Evolutionary conservation across 2,797 vertebrate genomes (phyloP), one percentile per base, ranked within the genome.

Genomic region (Caiman crocodilus): DNA sequence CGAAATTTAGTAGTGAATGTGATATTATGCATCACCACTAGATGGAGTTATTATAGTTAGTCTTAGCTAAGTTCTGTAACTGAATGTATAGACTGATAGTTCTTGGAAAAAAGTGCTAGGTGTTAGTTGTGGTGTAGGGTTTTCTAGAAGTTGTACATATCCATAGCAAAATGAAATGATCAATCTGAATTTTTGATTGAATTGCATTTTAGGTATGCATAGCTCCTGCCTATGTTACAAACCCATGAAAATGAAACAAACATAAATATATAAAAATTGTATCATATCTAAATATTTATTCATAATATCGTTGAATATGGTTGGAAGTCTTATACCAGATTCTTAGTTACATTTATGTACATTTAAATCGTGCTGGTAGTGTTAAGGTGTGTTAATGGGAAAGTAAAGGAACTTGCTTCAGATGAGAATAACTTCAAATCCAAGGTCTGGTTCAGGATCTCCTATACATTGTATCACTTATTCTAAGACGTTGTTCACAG

Each of bases 391-490:
- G 21, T 82, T 73, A 63, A 90, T 89, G n/a, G 4, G 2, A 0
- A 2, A 85, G 80, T n/a, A 79, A 57, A 85, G 77, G 15, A 82
- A 57, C 0, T 1, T 69, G 21, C 86, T 93, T 78, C 18, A 58
- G 55, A 85, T 76, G 32, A 61, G 14, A 86, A 88, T 18, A 21
- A 3, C 6, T 69, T 74, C 16, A 14, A 16, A 26, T 14, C 88
- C 65, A 85, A 21, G 5, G 30, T 88, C 85, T 67, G 20, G 21
- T 85, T 88, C 71, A 7, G 28, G 7, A 30, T 65, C 21, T 60
- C 92, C 65, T 90, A 80, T 23, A 88, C 55, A 58, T 69, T 60
- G 87, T 63, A 78, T 86, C 55, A 58, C 26, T 89, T 74, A 73
- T 59, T 94, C 20, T n/a, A 85, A 75, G 56, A 18, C 81, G 63